Base-by-base conservation (phyloP, 1,140 invertebrate species). In the Drosophila insularis region DNA sequence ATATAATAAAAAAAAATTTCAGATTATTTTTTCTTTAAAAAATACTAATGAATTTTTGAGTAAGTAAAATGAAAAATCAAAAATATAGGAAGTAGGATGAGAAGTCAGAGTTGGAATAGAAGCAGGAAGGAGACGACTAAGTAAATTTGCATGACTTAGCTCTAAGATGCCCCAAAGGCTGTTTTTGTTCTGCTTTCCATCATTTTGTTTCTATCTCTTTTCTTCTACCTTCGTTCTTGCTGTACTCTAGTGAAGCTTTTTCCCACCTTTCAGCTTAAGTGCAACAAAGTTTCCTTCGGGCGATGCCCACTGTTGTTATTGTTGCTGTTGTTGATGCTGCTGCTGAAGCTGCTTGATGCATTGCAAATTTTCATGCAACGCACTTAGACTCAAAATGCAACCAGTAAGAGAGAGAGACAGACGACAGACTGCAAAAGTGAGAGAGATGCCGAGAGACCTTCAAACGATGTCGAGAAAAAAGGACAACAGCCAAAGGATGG, bases 281-380 rank as follows among this genome's bases (percentile, higher is more conserved):
- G 65, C 65, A 68, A 78, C 63, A 78, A 73, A 78, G 69, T 78
- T 73, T 64, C 53, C 46, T 63, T 6, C 43, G 43, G 43, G 43
- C 19, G 43, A 8, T 46, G 43, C 43, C 17, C 14, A 7, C 4
- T 43, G 6, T 68, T 68, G 37, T 19, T 46, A 13, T 31, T 32
- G 13, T 66, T 74, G 59, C 6, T 55, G 60, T 43, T 54, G 32
- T 40, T 43, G 58, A 35, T 63, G 23, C 27, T 62, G 54, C 17
- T 63, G 43, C 27, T 50, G 43, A 27, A 27, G 27, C 27, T 27
- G 17, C 32, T 60, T 73, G 71, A 65, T 71, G 61, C 71, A 58
- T 76, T 78, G 56, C 74, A 72, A 79, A 78, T 79, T 71, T 55
- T 50, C 17, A 61, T 73, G 56, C 58, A 70, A 71, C 53, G 74